These are phyloP conservation scores for Antechinus flavipes DNA, from an alignment of 2,113 vertebrate species.

Conservation along the genomic window DNA sequence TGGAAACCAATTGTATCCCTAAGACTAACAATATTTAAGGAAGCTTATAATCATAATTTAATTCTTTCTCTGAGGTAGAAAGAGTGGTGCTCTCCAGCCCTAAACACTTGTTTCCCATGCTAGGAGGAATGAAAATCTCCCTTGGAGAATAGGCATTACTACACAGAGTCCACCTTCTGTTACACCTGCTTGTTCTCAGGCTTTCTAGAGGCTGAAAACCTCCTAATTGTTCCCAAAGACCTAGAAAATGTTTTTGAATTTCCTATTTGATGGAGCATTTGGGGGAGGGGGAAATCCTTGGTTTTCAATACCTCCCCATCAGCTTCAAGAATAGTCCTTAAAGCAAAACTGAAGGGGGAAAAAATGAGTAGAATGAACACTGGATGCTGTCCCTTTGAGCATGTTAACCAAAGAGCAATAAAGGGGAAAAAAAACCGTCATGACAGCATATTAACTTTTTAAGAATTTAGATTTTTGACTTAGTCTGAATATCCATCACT, in stretches of 20 bases:
- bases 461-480: slow-evolving; percentile 11
- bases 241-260: not conserved
- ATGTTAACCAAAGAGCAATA: not conserved
- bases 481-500: not conserved
- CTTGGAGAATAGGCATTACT: not conserved
- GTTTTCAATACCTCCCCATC: not conserved
- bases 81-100: not conserved
- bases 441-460: not conserved
- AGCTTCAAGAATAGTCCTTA: not conserved
- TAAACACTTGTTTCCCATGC: not conserved
- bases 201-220: not conserved
- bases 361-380: not conserved
- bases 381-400: not conserved
- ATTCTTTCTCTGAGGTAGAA: not conserved
- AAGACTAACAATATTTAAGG: not conserved
- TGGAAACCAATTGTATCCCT: not conserved
- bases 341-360: not conserved
- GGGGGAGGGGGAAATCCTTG: not conserved
- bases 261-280: not conserved
- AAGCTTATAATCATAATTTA: not conserved
- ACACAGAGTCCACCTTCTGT: not conserved
- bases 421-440: slow-evolving; percentile 24
- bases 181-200: not conserved
- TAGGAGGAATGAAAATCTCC: not conserved
- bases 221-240: not conserved